phyloP scores from a whole-genome alignment of 2,888 invertebrate species.

The Drosophila diplacantha region DNA sequence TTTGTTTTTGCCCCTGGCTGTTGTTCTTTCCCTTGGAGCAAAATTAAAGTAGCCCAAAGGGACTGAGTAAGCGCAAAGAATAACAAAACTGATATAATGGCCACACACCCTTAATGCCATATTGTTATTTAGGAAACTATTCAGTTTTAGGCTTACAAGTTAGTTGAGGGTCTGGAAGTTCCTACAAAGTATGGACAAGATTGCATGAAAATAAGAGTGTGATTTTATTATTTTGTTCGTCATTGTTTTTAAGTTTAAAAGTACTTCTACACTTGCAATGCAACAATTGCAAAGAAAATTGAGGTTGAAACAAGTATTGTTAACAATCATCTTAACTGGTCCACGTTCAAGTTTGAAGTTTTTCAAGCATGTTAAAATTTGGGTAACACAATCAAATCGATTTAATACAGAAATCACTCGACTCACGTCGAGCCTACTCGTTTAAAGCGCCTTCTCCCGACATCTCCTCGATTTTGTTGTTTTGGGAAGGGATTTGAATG shows the following conservation, averaged over 20 bases:
- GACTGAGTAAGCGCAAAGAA: neutral
- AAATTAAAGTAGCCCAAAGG: conserved; percentile 9
- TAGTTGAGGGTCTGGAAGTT: neutral
- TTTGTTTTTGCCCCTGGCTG: conserved; percentile 17
- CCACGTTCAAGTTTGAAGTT: too few relatives aligned
- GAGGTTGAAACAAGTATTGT: too few relatives aligned
- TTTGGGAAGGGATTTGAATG: conserved; percentile 26
- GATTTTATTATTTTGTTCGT: neutral
- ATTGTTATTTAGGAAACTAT: neutral
- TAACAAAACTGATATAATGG: neutral
- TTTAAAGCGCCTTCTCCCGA: neutral
- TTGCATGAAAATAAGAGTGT: too few relatives aligned
- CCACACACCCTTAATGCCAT: neutral
- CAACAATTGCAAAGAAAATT: neutral
- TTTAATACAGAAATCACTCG: neutral
- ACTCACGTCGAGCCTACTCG: neutral
- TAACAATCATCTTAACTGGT: neutral
- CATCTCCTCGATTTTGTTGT: neutral
- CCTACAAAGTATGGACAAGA: neutral
- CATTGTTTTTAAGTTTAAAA: neutral
- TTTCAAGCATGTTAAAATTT: neutral
- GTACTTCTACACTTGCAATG: neutral
- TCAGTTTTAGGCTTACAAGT: neutral
- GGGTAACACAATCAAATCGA: conserved; percentile 7
- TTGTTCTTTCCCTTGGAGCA: conserved; percentile 8